Evolutionary conservation across 2,888 invertebrate genomes (phyloP).

Genomic region (Ashinkailepas kermadecensis): DNA sequence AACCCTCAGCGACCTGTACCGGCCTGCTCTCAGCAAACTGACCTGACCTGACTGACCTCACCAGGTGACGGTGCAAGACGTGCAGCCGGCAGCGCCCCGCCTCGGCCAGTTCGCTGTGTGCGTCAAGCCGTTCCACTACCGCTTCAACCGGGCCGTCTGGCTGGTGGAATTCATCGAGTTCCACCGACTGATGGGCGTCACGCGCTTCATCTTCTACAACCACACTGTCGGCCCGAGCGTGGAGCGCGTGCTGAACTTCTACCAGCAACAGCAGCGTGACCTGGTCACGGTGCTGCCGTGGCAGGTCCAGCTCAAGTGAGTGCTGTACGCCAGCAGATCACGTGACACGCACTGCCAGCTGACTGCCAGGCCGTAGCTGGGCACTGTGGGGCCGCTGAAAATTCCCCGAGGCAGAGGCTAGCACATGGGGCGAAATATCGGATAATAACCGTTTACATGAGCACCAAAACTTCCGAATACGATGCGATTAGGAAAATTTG

Average conservation of each 20-base stretch:
- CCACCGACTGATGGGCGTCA: slow-evolving; percentile 45
- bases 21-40: too few relatives aligned
- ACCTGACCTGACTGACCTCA: not conserved
- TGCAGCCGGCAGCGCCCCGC: not conserved
- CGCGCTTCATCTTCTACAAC: slow-evolving; percentile 47
- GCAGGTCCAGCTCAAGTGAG: slow-evolving; percentile 38
- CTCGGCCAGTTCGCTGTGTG: slow-evolving; percentile 38
- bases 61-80: not conserved
- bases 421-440: too few relatives aligned
- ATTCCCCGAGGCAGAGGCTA: too few relatives aligned
- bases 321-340: too few relatives aligned
- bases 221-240: slow-evolving; percentile 42
- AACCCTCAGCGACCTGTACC: too few relatives aligned
- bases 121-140: slow-evolving; percentile 44
- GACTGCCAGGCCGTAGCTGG: too few relatives aligned
- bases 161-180: slow-evolving; percentile 48
- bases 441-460: too few relatives aligned
- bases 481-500: too few relatives aligned
- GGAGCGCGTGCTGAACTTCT: slow-evolving; percentile 41
- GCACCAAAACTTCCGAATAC: too few relatives aligned
- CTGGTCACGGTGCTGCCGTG: slow-evolving; percentile 44
- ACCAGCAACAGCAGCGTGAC: slow-evolving; percentile 37
- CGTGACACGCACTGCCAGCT: too few relatives aligned
- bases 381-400: too few relatives aligned
- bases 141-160: slow-evolving; percentile 43